Base-by-base conservation (phyloP, 2,888 invertebrate species). In the Torymus tubicola region DNA sequence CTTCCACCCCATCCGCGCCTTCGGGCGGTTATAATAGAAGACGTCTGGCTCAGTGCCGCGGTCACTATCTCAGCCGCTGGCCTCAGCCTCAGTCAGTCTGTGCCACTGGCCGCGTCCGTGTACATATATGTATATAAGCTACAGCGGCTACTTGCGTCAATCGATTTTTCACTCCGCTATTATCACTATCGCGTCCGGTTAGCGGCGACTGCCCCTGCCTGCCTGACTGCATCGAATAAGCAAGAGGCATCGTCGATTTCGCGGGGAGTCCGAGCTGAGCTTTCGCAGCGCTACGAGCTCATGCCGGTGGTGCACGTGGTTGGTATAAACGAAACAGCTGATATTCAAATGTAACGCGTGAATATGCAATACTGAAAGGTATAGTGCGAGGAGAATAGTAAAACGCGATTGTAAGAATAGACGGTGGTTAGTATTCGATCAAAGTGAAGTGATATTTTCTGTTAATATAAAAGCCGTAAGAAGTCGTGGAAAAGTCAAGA, bases 121-220 rank as follows among this genome's bases (percentile, higher is more conserved):
- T 52, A 18, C 14, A 42, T 52, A 52, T 53, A 67, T 21, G 0
- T n/a, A 53, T 31, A 42, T 4, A 21, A 53, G 16, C n/a, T 21
- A 5, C 13, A 4, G 12, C 42, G 14, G 50, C 71, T 8, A 84
- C 83, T 86, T 89, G 83, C 89, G 89, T 89, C 89, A 89, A 88
- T 88, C 85, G 86, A 87, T 87, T 88, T 88, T 87, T 85, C 82
- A 83, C 76, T 79, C 63, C 61, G 57, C 42, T 42, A 42, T 42
- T 64, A 64, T 67, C 52, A 11, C 21, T 13, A 24, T 50, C 42
- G 65, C 24, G 31, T 42, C 42, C 42, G 42, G 42, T 42, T 42
- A 42, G 42, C 42, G 42, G 42, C 42, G 42, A 42, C 8, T 42
- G 42, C 42, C 42, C 42, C 42, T 42, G 42, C 42, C 42, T 8